phyloP scores from a whole-genome alignment of 2,113 vertebrate genomes.

The Pomatostomus ruficeps region DNA sequence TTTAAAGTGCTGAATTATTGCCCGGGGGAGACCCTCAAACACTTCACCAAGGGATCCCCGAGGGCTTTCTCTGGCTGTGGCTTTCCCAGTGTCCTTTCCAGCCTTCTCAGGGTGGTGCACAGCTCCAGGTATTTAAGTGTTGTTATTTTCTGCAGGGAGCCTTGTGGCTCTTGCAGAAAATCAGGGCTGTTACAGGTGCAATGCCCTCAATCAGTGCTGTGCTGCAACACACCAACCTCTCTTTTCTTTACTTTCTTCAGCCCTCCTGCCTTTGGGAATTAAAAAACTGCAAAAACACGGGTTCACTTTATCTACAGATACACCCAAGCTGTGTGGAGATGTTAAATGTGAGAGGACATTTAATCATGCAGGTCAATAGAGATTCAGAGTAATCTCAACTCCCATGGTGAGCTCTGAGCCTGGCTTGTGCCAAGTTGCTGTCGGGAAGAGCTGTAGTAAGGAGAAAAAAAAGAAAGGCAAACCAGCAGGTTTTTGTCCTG shows the following conservation, averaged over 20 bases:
- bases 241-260: neutral
- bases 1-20: neutral
- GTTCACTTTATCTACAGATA: neutral
- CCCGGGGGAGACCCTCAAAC: neutral
- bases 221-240: neutral
- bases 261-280: neutral
- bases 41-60: neutral
- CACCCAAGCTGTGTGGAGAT: accelerated
- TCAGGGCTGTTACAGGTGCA: neutral
- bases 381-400: neutral
- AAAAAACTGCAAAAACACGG: neutral
- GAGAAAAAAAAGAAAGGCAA: neutral
- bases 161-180: neutral
- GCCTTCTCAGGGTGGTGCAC: neutral
- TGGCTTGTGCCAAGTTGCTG: accelerated
- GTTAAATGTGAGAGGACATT: neutral
- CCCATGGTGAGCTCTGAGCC: neutral
- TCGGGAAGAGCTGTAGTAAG: neutral
- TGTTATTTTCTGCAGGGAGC: neutral
- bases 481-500: neutral
- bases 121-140: neutral
- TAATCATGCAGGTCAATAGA: neutral
- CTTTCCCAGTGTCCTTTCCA: neutral
- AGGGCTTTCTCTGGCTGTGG: neutral
- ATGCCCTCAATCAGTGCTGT: neutral